Percentiles rank a stretch among this genome's conserved stretches.
Evolutionary conservation across 2,797 vertebrate species (phyloP).

Genomic region (Anisognathus igniventris): DNA sequence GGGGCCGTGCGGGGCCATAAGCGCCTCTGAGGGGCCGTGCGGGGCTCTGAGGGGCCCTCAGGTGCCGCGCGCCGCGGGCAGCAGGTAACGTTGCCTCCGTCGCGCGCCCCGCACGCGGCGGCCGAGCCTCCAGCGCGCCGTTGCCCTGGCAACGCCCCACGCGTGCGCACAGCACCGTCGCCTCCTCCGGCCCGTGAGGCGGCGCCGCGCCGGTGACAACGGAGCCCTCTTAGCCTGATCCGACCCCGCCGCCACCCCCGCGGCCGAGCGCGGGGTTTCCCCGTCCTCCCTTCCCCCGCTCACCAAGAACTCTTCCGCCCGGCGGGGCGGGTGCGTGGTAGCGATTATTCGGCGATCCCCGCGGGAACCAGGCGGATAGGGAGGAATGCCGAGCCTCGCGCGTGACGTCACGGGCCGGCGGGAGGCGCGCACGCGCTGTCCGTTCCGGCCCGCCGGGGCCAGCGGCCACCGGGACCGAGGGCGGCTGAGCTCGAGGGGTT

Average conservation of each 20-base stretch:
- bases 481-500: fast-evolving
- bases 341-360: not conserved
- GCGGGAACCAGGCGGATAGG: not conserved
- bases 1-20: not conserved
- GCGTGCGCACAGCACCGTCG: not conserved
- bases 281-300: not conserved
- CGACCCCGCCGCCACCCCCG: not conserved
- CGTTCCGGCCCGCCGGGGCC: too few relatives aligned
- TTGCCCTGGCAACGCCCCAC: not conserved
- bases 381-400: not conserved
- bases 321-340: not conserved
- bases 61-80: not conserved
- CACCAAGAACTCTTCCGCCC: not conserved
- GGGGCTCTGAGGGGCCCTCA: not conserved
- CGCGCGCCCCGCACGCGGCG: not conserved
- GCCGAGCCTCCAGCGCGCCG: not conserved
- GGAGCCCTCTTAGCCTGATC: not conserved
- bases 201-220: not conserved
- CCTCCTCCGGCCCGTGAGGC: too few relatives aligned
- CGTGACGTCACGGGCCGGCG: not conserved
- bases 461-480: fast-evolving
- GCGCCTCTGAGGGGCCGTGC: not conserved
- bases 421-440: not conserved
- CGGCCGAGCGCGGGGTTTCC: not conserved
- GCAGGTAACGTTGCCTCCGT: fast-evolving